A percentile compares a stretch with the other conserved stretches of the same genome.
These are phyloP conservation scores for Anhinga rufa DNA, from an alignment of 2,113 vertebrate genomes.

Conservation along the genomic window DNA sequence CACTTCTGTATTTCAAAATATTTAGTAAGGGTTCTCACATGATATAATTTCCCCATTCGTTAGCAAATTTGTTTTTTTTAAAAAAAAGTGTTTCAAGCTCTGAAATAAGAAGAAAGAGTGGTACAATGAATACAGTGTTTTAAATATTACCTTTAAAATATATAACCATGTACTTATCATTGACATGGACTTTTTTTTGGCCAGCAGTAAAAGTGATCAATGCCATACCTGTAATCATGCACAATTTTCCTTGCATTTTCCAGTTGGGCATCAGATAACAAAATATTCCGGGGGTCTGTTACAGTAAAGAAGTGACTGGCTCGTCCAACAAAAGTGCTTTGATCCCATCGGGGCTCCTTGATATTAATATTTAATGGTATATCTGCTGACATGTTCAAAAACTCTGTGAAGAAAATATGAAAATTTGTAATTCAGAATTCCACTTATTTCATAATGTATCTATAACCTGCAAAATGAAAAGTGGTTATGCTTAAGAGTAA, in stretches of 20 bases:
- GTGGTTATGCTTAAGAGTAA: neutral
- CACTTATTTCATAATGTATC: neutral
- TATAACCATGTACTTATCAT: neutral
- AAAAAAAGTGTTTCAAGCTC: neutral
- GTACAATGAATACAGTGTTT: neutral
- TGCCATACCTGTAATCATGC: constrained; percentile 88
- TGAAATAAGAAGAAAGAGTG: neutral
- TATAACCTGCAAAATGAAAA: neutral
- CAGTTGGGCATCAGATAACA: constrained; percentile 85
- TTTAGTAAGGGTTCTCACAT: neutral
- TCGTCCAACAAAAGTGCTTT: constrained; percentile 89
- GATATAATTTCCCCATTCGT: neutral
- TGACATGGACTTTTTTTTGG: neutral
- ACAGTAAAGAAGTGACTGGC: constrained; percentile 98
- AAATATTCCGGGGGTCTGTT: constrained; percentile 93
- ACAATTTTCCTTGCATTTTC: constrained; percentile 83
- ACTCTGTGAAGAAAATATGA: constrained; percentile 19
- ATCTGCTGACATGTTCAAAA: constrained; percentile 84
- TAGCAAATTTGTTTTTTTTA: neutral
- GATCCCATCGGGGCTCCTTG: constrained; percentile 96
- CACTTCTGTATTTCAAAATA: neutral
- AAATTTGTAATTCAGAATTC: neutral
- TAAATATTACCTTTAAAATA: neutral
- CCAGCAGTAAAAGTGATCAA: neutral
- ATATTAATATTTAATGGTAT: constrained; percentile 90